A percentile compares a stretch with the other conserved stretches of the same genome.
Evolutionary conservation across 2,888 invertebrate genomes (phyloP).

Genomic region (Tipula lateralis): DNA sequence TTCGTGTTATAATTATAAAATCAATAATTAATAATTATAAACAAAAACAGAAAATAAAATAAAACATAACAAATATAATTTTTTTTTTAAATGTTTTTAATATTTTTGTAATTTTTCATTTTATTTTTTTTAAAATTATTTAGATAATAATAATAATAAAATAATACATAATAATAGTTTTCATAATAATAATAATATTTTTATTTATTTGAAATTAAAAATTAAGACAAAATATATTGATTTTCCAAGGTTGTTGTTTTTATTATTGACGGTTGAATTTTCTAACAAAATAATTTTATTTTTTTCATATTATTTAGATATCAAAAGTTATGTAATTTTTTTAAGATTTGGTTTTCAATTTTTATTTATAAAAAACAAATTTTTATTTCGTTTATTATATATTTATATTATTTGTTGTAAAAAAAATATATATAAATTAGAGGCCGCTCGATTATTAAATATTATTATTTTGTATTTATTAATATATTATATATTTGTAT

Average conservation of each 20-base stretch:
- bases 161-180: slow-evolving; percentile 15
- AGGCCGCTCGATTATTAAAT: slow-evolving; percentile 4
- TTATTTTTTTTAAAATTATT: background rate
- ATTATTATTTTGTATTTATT: background rate
- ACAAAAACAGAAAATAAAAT: background rate
- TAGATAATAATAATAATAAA: background rate
- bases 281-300: background rate
- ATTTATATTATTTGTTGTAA: background rate
- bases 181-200: slow-evolving; percentile 7
- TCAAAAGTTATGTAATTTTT: background rate
- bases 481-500: background rate
- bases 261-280: too few species aligned
- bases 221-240: background rate
- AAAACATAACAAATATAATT: slow-evolving; percentile 24
- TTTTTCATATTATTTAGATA: background rate
- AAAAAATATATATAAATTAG: slow-evolving; percentile 12
- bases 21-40: background rate
- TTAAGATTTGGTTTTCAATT: background rate
- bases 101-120: background rate
- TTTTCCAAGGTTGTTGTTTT: background rate
- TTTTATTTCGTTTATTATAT: background rate
- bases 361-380: background rate
- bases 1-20: background rate
- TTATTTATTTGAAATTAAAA: slow-evolving; percentile 7
- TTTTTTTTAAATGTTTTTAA: slow-evolving; percentile 2